Conservation (phyloP, 2,888 invertebrate genomes). For the Platypus cylindrus region DNA sequence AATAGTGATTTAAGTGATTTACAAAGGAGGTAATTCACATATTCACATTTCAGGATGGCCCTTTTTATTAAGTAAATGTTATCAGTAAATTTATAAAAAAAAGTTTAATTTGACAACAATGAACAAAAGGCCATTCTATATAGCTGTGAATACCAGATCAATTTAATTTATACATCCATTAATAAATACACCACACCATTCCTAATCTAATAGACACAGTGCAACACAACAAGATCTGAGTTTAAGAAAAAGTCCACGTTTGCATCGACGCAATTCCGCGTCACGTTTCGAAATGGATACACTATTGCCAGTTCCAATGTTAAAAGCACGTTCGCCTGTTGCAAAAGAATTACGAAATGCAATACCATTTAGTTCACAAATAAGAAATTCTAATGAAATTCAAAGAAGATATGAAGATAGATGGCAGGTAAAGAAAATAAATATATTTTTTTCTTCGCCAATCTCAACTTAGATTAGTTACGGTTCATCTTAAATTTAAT, state of each 20-base stretch:
- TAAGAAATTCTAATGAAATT: conserved; percentile 23
- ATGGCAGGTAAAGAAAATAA: conserved; percentile 41
- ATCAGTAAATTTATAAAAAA: too few species aligned
- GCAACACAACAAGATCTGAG: conserved; percentile 43
- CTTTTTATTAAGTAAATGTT: too few species aligned
- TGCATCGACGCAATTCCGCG: conserved; percentile 38
- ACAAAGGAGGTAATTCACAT: conserved; percentile 28
- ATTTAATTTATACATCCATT: too few species aligned
- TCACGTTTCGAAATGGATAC: conserved; percentile 39
- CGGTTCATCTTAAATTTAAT: too few species aligned
- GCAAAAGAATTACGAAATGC: conserved; percentile 34
- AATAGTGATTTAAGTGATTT: conserved; percentile 17
- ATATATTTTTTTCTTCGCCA: too few species aligned
- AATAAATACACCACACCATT: background rate
- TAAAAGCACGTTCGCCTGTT: conserved; percentile 40
- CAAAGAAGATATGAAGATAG: conserved; percentile 35
- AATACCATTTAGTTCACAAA: conserved; percentile 29
- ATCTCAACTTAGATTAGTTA: too few species aligned
- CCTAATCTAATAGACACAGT: conserved; percentile 39
- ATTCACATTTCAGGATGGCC: too few species aligned
- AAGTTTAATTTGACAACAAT: too few species aligned
- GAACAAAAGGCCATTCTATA: too few species aligned
- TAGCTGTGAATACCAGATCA: too few species aligned
- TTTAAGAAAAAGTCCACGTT: conserved; percentile 38
- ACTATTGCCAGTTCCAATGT: conserved; percentile 50